These are phyloP conservation scores for Campopleginae sp. DNA, from an alignment of 2,888 invertebrate genomes.

Conservation along the genomic window DNA sequence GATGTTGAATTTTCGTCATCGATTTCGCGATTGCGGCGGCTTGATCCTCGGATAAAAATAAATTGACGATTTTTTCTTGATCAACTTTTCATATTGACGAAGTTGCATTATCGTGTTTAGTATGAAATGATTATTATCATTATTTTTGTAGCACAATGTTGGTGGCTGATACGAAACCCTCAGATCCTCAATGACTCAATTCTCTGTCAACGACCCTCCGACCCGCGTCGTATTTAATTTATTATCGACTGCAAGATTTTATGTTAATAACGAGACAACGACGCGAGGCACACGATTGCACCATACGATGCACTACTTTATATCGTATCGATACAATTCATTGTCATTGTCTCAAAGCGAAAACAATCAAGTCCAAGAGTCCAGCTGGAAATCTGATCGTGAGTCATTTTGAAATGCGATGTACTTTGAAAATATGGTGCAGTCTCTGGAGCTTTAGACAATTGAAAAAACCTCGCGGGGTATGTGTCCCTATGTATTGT, in stretches of 20 bases:
- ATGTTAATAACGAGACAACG: constrained; percentile 20
- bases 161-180: constrained; percentile 2
- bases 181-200: constrained; percentile 50
- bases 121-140: neutral
- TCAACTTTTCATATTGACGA: neutral
- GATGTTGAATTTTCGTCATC: neutral
- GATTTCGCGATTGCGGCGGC: neutral
- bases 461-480: neutral
- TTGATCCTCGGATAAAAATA: neutral
- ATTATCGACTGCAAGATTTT: constrained; percentile 44
- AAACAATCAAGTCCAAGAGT: constrained; percentile 50
- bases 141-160: neutral
- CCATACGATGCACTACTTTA: constrained; percentile 18
- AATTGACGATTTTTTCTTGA: neutral
- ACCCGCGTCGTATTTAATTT: constrained; percentile 54
- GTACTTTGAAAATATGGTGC: neutral
- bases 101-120: neutral
- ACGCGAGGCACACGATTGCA: constrained; percentile 22
- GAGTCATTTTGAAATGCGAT: constrained; percentile 38
- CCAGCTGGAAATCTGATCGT: constrained; percentile 31
- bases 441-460: neutral
- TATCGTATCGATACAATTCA: constrained; percentile 27
- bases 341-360: constrained; percentile 43
- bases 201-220: constrained; percentile 53
- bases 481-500: no score